These are phyloP conservation scores for Orchestia grillus DNA, from an alignment of 1,140 invertebrate species.

Conservation along the genomic window DNA sequence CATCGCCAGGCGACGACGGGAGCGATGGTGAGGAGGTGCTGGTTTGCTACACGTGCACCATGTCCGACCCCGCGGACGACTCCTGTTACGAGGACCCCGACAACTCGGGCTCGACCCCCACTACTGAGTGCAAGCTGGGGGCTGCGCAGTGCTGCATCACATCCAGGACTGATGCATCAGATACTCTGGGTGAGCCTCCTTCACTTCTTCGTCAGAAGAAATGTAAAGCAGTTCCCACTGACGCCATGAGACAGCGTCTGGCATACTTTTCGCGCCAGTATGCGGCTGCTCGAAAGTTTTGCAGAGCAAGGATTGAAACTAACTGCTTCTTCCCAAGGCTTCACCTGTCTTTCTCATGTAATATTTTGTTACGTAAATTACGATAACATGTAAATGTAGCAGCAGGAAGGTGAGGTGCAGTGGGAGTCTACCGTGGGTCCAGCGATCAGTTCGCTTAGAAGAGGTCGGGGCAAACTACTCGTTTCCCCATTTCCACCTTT, in stretches of 20 bases:
- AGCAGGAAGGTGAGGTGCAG: too few relatives aligned
- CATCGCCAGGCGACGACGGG: not conserved
- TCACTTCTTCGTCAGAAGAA: not conserved
- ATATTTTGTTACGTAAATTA: too few relatives aligned
- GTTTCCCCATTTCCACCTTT: too few relatives aligned
- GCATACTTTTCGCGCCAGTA: not conserved
- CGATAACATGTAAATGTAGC: too few relatives aligned
- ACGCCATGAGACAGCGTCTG: not conserved
- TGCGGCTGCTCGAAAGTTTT: not conserved
- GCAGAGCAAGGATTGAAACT: not conserved
- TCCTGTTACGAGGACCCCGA: not conserved
- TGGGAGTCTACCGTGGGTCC: too few relatives aligned
- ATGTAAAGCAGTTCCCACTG: not conserved
- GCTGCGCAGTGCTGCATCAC: conserved; percentile 1
- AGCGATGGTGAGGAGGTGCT: not conserved
- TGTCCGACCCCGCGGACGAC: not conserved
- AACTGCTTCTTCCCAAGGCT: not conserved
- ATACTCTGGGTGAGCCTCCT: not conserved
- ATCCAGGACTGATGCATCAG: not conserved
- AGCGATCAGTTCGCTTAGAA: too few relatives aligned
- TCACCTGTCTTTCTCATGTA: too few relatives aligned
- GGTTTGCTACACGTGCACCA: conserved; percentile 31
- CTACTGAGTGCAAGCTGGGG: conserved; percentile 15
- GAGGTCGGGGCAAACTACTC: too few relatives aligned
- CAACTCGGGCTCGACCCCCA: not conserved